Percentiles rank a stretch among this genome's conserved stretches.
phyloP scores from a whole-genome alignment of 2,888 invertebrate genomes.

The Romanomermis culicivorax region DNA sequence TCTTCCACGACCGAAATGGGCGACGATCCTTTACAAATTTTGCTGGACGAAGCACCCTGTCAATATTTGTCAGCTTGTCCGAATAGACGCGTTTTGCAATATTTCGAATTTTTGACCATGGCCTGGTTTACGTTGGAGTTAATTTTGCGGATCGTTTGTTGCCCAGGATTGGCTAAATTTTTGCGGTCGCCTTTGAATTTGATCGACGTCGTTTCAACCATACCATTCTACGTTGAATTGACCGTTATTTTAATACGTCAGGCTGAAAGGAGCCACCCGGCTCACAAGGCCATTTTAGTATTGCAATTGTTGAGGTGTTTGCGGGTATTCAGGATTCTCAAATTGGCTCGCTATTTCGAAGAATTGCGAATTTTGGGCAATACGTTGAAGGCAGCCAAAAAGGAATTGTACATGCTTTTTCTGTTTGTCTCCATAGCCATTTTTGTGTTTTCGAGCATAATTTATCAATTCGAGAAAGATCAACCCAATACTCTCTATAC shows the following conservation, averaged over 20 bases:
- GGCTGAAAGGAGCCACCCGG: background rate
- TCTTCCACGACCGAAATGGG: too few species aligned
- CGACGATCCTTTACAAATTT: too few species aligned
- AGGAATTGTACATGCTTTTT: background rate
- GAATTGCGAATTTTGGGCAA: background rate
- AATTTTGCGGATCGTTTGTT: background rate
- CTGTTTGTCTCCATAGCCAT: background rate
- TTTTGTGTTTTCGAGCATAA: background rate
- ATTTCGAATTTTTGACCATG: background rate
- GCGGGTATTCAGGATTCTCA: background rate
- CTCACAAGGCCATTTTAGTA: background rate
- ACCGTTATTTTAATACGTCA: background rate
- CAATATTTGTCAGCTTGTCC: background rate
- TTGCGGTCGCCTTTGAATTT: background rate
- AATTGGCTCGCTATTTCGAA: constrained; percentile 1
- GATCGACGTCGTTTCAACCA: background rate
- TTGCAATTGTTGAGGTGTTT: background rate
- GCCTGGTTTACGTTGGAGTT: background rate
- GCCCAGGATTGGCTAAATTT: background rate
- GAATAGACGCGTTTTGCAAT: background rate
- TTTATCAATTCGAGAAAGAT: background rate
- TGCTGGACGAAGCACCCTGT: too few species aligned
- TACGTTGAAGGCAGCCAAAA: background rate
- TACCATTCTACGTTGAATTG: constrained; percentile 1
- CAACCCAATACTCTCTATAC: background rate